Conservation (phyloP, 2,888 invertebrate species). For the Drosophila kokeensis region DNA sequence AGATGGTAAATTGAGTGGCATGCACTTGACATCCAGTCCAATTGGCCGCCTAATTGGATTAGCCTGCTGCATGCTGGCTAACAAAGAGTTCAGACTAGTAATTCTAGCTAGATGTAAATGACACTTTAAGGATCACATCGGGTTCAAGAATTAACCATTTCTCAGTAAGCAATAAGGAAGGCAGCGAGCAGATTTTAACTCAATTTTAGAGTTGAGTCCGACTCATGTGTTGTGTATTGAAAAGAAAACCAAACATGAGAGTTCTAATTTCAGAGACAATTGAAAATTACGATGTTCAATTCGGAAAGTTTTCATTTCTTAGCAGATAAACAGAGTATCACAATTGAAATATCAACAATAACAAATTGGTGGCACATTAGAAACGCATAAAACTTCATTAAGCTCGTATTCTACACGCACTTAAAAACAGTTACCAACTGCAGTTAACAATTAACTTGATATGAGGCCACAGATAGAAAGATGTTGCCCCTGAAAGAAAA, state of each 20-base stretch:
- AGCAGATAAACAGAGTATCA: slow-evolving; percentile 23
- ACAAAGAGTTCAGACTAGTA: slow-evolving; percentile 7
- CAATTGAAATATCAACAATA: slow-evolving; percentile 70
- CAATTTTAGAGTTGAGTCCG: not conserved
- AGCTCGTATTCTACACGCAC: slow-evolving; percentile 41
- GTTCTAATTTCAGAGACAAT: not conserved
- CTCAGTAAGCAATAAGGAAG: not conserved
- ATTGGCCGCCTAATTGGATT: slow-evolving; percentile 68
- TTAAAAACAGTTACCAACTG: slow-evolving; percentile 26
- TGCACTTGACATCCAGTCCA: slow-evolving; percentile 69
- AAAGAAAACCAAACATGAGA: not conserved
- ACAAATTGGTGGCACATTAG: slow-evolving; percentile 71
- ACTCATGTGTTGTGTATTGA: not conserved
- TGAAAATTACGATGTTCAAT: not conserved
- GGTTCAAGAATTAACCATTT: slow-evolving; percentile 22
- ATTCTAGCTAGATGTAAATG: slow-evolving; percentile 1
- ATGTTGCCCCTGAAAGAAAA: slow-evolving; percentile 31
- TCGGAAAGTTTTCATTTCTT: not conserved
- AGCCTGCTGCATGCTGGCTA: slow-evolving; percentile 31
- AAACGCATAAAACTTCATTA: slow-evolving; percentile 78
- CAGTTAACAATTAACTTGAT: slow-evolving; percentile 70
- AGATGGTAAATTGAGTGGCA: slow-evolving; percentile 46
- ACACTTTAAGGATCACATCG: slow-evolving; percentile 23
- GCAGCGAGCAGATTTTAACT: not conserved
- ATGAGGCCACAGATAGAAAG: slow-evolving; percentile 52